Evolutionary conservation across 2,113 vertebrate genomes (phyloP).

Genomic region (Sylvia atricapilla): DNA sequence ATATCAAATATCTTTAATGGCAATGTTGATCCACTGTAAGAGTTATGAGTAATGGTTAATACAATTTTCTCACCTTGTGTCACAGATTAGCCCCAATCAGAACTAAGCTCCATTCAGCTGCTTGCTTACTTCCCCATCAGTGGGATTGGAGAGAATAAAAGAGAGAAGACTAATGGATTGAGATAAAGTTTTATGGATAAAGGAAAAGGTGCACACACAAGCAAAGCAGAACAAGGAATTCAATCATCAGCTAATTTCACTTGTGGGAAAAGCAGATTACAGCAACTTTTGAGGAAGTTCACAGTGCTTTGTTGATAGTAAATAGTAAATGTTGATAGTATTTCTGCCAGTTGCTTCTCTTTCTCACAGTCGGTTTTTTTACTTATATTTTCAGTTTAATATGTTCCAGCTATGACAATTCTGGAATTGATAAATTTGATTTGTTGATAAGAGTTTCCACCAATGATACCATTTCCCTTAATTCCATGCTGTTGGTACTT

Average conservation of each 20-base stretch:
- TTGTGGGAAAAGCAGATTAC: neutral
- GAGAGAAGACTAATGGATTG: neutral
- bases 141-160: accelerated
- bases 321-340: neutral
- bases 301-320: neutral
- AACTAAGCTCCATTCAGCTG: neutral
- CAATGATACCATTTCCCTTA: neutral
- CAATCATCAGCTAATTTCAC: neutral
- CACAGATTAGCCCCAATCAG: neutral
- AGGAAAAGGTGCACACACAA: neutral
- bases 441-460: neutral
- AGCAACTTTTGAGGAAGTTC: neutral
- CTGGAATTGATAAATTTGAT: neutral
- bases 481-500: neutral
- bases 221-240: neutral
- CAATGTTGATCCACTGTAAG: neutral
- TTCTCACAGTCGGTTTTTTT: neutral
- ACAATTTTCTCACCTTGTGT: neutral
- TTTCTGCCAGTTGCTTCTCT: neutral
- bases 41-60: neutral
- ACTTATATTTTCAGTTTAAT: neutral
- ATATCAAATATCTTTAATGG: neutral
- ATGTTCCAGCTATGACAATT: neutral
- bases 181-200: neutral
- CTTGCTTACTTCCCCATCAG: neutral